Percentiles rank a stretch among this genome's conserved stretches.
phyloP scores from a whole-genome alignment of 53 echinoderm and acorn worm genomes.

The Actinopyga echinites region DNA sequence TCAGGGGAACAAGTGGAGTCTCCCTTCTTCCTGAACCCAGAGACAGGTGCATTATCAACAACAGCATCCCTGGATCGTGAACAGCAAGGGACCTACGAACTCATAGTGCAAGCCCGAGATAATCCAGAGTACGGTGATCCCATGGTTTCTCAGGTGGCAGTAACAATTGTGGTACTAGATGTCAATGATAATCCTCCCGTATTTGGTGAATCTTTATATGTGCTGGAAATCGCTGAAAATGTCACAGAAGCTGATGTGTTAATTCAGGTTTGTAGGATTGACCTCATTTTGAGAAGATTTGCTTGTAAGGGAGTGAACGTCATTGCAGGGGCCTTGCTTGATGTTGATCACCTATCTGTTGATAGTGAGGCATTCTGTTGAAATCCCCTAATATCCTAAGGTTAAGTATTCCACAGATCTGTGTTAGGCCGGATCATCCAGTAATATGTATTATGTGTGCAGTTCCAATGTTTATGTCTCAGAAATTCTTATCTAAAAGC shows the following conservation, averaged over 20 bases:
- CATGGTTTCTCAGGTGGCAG: slow-evolving; percentile 44
- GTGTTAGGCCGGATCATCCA: no score
- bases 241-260: neutral
- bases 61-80: slow-evolving; percentile 75
- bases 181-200: slow-evolving; percentile 83
- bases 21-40: slow-evolving; percentile 68
- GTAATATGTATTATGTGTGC: no score
- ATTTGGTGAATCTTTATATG: slow-evolving; percentile 36
- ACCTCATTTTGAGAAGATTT: no score
- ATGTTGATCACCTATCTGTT: no score
- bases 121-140: slow-evolving; percentile 33
- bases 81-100: slow-evolving; percentile 51
- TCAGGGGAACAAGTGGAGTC: slow-evolving; percentile 57
- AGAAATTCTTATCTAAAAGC: no score
- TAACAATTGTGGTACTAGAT: slow-evolving; percentile 70
- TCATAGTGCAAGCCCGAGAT: slow-evolving; percentile 74
- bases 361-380: no score
- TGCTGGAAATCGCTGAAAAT: neutral
- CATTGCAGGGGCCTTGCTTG: no score
- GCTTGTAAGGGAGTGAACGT: no score
- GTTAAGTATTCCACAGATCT: no score
- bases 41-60: slow-evolving; percentile 70
- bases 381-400: no score
- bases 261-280: neutral
- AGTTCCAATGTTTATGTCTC: no score